These are phyloP conservation scores for Leptocoma aspasia DNA, from an alignment of 2,113 vertebrate species.

Conservation along the genomic window DNA sequence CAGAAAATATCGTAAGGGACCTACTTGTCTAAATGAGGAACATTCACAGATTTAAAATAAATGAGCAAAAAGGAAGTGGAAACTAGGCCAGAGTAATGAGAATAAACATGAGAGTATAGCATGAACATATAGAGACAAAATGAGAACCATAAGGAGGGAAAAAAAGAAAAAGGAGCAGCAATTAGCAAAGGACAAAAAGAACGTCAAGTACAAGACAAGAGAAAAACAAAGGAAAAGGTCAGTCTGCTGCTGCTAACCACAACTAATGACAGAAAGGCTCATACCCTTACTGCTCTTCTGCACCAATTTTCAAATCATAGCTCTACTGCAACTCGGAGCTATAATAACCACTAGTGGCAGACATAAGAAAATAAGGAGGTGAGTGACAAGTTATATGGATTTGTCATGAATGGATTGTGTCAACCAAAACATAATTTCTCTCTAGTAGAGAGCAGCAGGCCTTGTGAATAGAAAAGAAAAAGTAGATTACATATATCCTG, in stretches of 20 bases:
- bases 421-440: not conserved
- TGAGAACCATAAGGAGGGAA: not conserved
- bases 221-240: not conserved
- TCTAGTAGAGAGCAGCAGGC: not conserved
- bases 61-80: not conserved
- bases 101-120: not conserved
- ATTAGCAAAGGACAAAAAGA: not conserved
- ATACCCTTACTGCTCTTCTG: not conserved
- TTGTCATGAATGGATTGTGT: not conserved
- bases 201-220: not conserved
- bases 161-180: not conserved
- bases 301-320: not conserved
- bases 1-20: not conserved
- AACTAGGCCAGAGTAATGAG: slow-evolving; percentile 31
- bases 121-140: not conserved
- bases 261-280: not conserved
- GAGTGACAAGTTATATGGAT: not conserved
- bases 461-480: not conserved
- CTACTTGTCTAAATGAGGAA: slow-evolving; percentile 22
- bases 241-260: not conserved
- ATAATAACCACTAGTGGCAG: not conserved
- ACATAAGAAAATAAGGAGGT: not conserved
- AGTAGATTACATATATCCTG: not conserved
- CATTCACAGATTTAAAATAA: slow-evolving; percentile 1
- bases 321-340: not conserved